Percentiles rank a stretch among this genome's conserved stretches.
Conservation (phyloP, 2,888 invertebrate species). For the Rapana venosa region DNA sequence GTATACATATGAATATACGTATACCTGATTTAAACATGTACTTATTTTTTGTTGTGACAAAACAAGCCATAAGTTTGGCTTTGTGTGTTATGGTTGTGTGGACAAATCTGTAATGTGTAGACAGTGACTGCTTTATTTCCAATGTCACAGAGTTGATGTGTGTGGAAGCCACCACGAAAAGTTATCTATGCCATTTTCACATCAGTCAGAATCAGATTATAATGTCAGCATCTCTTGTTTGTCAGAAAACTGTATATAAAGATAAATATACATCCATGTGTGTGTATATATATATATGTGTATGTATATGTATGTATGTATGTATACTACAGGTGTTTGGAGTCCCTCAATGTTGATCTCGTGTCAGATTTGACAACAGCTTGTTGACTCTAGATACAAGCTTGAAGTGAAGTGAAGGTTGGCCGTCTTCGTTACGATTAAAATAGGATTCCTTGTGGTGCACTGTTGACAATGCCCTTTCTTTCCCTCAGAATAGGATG, state of each 20-base stretch:
- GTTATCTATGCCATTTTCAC: constrained; percentile 20
- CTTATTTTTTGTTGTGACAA: constrained; percentile 20
- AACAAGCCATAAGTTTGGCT: background rate
- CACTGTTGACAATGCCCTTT: background rate
- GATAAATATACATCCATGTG: background rate
- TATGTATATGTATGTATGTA: background rate
- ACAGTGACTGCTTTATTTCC: background rate
- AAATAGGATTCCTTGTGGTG: background rate
- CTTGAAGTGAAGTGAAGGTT: background rate
- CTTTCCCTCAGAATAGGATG: background rate
- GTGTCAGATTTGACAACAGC: background rate
- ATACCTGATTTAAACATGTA: background rate
- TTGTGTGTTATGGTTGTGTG: constrained; percentile 29
- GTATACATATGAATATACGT: background rate
- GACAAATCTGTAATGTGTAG: background rate
- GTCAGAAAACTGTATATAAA: too few species aligned
- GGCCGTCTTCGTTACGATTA: too few species aligned
- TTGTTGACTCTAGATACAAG: background rate
- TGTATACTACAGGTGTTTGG: background rate
- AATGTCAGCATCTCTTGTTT: too few species aligned
- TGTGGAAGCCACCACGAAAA: background rate
- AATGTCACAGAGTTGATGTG: background rate
- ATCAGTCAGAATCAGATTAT: background rate
- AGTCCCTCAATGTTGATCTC: background rate
- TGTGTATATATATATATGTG: background rate